A percentile compares a stretch with the other conserved stretches of the same genome.
These are phyloP conservation scores for Knipowitschia caucasica DNA, from an alignment of 2,797 vertebrate genomes.

Conservation along the genomic window DNA sequence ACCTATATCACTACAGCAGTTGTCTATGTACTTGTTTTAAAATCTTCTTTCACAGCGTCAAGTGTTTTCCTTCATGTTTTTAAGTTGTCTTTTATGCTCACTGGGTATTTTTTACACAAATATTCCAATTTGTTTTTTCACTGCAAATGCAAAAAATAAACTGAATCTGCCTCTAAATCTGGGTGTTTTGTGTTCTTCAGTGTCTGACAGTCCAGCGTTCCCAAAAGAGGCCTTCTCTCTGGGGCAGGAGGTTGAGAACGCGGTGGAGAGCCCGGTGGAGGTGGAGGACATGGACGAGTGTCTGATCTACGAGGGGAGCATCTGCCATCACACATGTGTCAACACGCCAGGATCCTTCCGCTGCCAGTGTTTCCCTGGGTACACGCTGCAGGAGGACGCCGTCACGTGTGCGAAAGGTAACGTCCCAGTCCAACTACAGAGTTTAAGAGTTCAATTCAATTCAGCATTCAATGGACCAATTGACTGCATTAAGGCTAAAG, in stretches of 20 bases:
- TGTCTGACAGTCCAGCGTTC: conserved; percentile 75
- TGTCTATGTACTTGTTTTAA: too few species aligned
- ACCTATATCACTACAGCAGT: too few species aligned
- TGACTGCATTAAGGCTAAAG: too few species aligned
- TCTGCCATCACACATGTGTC: conserved; percentile 80
- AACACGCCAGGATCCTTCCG: conserved; percentile 85
- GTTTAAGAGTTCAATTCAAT: too few species aligned
- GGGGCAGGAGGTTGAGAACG: conserved; percentile 76
- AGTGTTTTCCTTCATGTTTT: too few species aligned
- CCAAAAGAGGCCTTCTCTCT: conserved; percentile 84
- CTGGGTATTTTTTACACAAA: too few species aligned
- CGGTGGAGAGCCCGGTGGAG: conserved; percentile 66
- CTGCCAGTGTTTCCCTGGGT: conserved; percentile 84
- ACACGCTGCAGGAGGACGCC: conserved; percentile 78
- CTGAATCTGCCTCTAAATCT: too few species aligned
- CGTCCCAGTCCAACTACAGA: conserved; percentile 2
- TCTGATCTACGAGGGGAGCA: conserved; percentile 74
- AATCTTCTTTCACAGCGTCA: too few species aligned
- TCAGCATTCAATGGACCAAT: too few species aligned
- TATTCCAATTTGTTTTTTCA: too few species aligned
- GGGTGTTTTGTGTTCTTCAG: conserved; percentile 60
- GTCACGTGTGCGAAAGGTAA: conserved; percentile 81
- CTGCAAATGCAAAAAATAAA: too few species aligned
- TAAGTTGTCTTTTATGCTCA: too few species aligned
- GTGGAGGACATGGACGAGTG: conserved; percentile 88